Evolutionary conservation across 2,797 vertebrate genomes (phyloP).

Genomic region (Synaphobranchus kaupii): DNA sequence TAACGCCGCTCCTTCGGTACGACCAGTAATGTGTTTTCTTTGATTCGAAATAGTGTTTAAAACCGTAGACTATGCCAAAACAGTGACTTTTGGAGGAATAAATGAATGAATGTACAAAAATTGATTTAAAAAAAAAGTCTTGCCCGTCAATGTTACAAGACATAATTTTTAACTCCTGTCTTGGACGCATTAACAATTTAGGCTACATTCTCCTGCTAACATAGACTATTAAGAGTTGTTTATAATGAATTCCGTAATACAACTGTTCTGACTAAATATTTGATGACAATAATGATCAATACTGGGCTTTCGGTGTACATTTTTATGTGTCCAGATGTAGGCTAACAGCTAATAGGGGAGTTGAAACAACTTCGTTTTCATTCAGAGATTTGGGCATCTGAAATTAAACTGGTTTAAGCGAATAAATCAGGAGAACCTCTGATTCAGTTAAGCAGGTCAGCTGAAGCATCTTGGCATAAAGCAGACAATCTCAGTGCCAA

Average conservation of each 20-base stretch:
- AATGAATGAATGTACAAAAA: not conserved
- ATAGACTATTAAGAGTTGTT: not conserved
- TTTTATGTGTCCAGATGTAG: not conserved
- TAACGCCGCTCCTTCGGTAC: not conserved
- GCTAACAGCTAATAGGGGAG: not conserved
- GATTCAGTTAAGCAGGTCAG: not conserved
- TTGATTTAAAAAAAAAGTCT: not conserved
- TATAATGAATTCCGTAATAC: not conserved
- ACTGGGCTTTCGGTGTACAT: not conserved
- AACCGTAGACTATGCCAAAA: slow-evolving; percentile 3
- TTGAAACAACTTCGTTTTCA: not conserved
- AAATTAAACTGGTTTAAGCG: not conserved
- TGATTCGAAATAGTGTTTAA: not conserved
- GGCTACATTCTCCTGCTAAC: not conserved
- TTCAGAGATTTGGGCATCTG: not conserved
- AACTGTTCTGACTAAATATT: not conserved
- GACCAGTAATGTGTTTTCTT: slow-evolving; percentile 8
- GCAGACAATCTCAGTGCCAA: not conserved
- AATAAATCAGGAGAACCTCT: not conserved
- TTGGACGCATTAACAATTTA: not conserved
- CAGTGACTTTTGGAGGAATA: not conserved
- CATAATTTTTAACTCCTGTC: not conserved
- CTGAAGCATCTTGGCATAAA: not conserved
- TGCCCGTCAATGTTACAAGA: not conserved
- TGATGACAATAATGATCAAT: not conserved